phyloP scores from a whole-genome alignment of 2,113 vertebrate species.

The Capra hircus region DNA sequence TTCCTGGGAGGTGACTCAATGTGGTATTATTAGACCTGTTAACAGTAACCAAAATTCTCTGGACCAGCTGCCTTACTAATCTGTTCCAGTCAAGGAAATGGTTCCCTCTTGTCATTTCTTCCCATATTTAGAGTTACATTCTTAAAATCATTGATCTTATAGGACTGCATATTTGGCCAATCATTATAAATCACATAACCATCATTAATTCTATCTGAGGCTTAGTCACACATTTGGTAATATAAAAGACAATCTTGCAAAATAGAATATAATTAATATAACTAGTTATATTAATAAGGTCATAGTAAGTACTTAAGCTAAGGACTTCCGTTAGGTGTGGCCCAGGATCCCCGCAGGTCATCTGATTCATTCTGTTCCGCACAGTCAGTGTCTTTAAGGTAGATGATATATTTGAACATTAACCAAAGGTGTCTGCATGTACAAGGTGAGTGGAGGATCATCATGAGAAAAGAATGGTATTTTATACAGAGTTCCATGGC shows the following conservation, averaged over 20 bases:
- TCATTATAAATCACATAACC: not conserved
- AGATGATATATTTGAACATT: not conserved
- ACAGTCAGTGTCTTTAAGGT: not conserved
- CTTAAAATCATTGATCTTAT: not conserved
- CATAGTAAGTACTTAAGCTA: not conserved
- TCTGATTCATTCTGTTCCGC: not conserved
- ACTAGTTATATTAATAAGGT: not conserved
- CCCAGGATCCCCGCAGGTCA: rapidly evolving
- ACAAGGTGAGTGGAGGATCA: not conserved
- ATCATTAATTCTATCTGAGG: not conserved
- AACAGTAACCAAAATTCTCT: not conserved
- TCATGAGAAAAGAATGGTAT: not conserved
- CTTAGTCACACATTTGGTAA: not conserved
- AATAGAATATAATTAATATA: not conserved
- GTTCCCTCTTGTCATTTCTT: not conserved
- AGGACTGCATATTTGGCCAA: not conserved
- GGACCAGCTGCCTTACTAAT: not conserved
- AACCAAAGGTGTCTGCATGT: not conserved
- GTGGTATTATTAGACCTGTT: not conserved
- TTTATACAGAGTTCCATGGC: not conserved
- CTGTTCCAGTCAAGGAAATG: not conserved
- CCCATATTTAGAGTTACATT: not conserved
- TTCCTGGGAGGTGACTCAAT: not conserved
- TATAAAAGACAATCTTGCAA: not conserved
- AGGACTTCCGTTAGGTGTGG: not conserved